Evolutionary conservation across 1,140 invertebrate genomes (phyloP), one percentile per base, ranked within the genome.

Genomic region (Cyclargus thomasi): DNA sequence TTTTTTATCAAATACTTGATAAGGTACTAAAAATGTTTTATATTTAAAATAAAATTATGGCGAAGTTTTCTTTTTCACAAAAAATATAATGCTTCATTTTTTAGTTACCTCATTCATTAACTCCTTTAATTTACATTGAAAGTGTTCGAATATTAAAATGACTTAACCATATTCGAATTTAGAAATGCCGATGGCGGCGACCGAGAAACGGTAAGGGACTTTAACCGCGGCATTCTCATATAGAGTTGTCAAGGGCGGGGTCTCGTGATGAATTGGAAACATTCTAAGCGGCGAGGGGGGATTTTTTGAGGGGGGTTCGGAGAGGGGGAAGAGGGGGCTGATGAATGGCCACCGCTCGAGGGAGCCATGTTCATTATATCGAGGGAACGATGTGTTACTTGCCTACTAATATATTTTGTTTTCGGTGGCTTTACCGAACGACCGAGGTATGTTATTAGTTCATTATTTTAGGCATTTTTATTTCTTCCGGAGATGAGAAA

Each of bases 191-290:
- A 47, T 47, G 39, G 39, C 39, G 39, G 39, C 39, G 29, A 67
- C 62, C 71, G 74, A 72, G 68, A 67, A 18, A 59, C 66, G 78
- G 64, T 73, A 71, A 74, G 75, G 69, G 74, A 81, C 70, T 83
- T 81, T 74, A 68, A 70, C 74, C 79, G 76, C 74, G 73, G 70
- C 74, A 65, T 80, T 82, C 78, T 82, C 86, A 79, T 91, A 91
- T 91, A 90, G 88, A 91, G 89, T 90, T 90, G 89, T 91, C 88
- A 91, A 88, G 90, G 90, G 90, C 89, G 90, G 90, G 80, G 89
- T 85, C 72, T 87, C 75, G 85, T 91, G 90, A 90, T 90, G 90
- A 86, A 91, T 91, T 88, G 87, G 81, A 81, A 83, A 85, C 85
- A 82, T 85, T 81, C 76, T 78, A 70, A 78, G 70, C 74, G 79